Evolutionary conservation across 1,140 invertebrate genomes (phyloP).

Genomic region (Nomia melanderi): DNA sequence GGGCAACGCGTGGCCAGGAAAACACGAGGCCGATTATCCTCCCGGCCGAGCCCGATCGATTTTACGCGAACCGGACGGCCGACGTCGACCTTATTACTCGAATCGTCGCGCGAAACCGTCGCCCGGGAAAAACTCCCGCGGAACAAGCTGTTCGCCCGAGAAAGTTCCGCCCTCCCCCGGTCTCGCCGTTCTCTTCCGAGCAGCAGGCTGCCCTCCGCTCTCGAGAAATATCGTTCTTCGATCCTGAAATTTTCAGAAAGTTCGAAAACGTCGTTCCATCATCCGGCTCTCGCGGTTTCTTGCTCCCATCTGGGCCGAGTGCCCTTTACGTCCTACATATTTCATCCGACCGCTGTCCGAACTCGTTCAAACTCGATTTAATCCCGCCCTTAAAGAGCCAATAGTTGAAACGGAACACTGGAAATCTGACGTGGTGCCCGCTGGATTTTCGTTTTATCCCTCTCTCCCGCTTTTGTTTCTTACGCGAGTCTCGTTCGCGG

Average conservation of each 20-base stretch:
- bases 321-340: conserved; percentile 47
- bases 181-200: too few species aligned
- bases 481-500: conserved; percentile 17
- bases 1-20: conserved; percentile 11
- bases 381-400: conserved; percentile 35
- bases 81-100: too few species aligned
- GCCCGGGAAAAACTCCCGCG: too few species aligned
- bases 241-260: conserved; percentile 54
- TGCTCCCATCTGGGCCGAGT: conserved; percentile 31
- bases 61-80: too few species aligned
- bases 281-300: conserved; percentile 42
- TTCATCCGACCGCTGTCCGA: conserved; percentile 46
- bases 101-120: neutral
- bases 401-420: conserved; percentile 6
- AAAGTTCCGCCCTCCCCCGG: neutral
- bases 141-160: neutral
- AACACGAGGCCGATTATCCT: conserved; percentile 11
- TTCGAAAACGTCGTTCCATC: conserved; percentile 42
- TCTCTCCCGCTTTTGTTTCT: conserved; percentile 29
- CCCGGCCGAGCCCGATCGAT: neutral
- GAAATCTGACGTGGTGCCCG: conserved; percentile 29
- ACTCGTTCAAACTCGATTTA: conserved; percentile 58
- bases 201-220: neutral
- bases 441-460: conserved; percentile 33
- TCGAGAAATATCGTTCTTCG: conserved; percentile 50